These are phyloP conservation scores for Melanargia galathea DNA, from an alignment of 2,888 invertebrate genomes.

Conservation along the genomic window DNA sequence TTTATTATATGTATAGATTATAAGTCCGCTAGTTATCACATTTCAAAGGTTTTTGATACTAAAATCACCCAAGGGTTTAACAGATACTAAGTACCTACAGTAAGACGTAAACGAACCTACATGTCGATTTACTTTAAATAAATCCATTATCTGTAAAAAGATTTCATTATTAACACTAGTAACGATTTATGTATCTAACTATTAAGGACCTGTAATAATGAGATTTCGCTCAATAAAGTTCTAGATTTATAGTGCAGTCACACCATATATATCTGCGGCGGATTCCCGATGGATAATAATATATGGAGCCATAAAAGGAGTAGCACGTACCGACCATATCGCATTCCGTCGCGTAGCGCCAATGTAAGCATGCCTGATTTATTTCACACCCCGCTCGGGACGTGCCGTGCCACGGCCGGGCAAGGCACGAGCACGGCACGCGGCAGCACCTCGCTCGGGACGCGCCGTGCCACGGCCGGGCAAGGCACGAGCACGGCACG, in stretches of 20 bases:
- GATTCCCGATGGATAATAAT: conserved; percentile 32
- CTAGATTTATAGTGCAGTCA: conserved; percentile 32
- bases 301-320: conserved; percentile 31
- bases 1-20: too few relatives aligned
- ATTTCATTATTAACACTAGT: background rate
- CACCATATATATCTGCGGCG: conserved; percentile 26
- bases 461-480: too few relatives aligned
- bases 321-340: conserved; percentile 30
- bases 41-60: too few relatives aligned
- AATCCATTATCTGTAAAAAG: background rate
- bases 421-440: too few relatives aligned
- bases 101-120: too few relatives aligned
- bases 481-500: too few relatives aligned
- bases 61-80: too few relatives aligned
- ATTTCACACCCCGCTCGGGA: background rate
- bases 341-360: conserved; percentile 24
- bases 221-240: conserved; percentile 12
- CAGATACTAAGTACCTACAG: too few relatives aligned
- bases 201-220: background rate
- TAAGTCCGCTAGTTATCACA: too few relatives aligned
- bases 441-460: too few relatives aligned
- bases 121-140: too few relatives aligned
- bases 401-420: background rate
- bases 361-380: background rate
- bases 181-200: background rate